Evolutionary conservation across 2,797 vertebrate species (phyloP), one percentile per base, ranked within the genome.

Genomic region (Helicolenus hilgendorfi): DNA sequence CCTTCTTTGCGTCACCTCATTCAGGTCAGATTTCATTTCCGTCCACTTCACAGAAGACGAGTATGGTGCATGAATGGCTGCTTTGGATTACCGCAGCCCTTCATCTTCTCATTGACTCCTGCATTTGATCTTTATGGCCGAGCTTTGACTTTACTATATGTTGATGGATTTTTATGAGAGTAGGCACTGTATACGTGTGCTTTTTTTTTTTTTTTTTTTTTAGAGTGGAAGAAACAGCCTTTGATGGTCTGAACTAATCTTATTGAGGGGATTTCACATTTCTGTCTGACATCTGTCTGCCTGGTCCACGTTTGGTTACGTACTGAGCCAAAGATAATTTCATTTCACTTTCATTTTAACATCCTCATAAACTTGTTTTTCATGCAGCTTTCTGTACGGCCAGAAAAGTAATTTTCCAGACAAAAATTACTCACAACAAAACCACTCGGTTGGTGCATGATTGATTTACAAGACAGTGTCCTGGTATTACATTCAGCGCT

Each of bases 131-230:
- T 96, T 94, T 84, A 92, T 71, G 86, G 73, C 85, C 24, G 15
- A 60, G 80, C 88, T 92, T 59, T 70, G 84, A 83, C 84, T 95
- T 95, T 87, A 92, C 72, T 89, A 88, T 91, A 90, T 84, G 92
- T 68, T 92, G 92, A 94, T 94, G 78, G 92, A 82, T 89, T 94
- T 95, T 95, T 92, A 94, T 71, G 88, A 91, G 88, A 80, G 83
- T 2, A 67, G 85, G 36, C 87, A 49, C 74, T 55, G 78, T 68
- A 11, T 49, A 69, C 84, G 79, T 62, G 69, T 62, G n/a, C 59
- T 27, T 60, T 62, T 65, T 20, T 68, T 4, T 41, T 14, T 35
- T 31, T 38, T 59, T 59, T 36, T 38, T 81, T 27, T 71, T 72
- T 22, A 18, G 69, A 60, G 41, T 4, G n/a, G 45, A 58, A 60